A percentile compares a stretch with the other conserved stretches of the same genome.
Conservation (phyloP, 2,797 vertebrate genomes). For the Morelia viridis region DNA sequence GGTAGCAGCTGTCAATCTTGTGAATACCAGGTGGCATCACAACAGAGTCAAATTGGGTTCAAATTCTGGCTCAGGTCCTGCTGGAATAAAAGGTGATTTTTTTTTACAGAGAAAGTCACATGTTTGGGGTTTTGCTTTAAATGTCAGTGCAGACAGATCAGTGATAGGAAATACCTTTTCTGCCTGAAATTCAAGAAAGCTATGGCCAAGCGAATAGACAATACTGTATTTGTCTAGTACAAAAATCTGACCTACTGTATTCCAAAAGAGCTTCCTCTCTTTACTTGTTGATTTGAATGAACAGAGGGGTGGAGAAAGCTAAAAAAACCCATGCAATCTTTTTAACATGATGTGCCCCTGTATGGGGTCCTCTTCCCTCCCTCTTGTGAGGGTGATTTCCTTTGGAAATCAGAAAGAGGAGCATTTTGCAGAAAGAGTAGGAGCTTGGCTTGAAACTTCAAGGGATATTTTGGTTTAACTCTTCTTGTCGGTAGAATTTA, state of each 20-base stretch:
- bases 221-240: background rate
- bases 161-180: background rate
- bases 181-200: background rate
- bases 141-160: background rate
- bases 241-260: background rate
- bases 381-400: no score
- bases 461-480: no score
- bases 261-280: background rate
- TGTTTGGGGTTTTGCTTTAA: background rate
- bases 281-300: background rate
- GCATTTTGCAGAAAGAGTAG: no score
- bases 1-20: background rate
- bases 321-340: background rate
- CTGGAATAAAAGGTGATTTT: background rate
- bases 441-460: no score
- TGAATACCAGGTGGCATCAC: background rate
- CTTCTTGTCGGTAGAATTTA: no score
- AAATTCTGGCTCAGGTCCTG: background rate
- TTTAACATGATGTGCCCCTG: background rate
- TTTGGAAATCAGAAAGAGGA: no score
- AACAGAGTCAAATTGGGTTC: background rate
- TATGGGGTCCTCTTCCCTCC: no score
- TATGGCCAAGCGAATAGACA: background rate
- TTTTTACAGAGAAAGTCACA: background rate
- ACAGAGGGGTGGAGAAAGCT: background rate